phyloP scores from a whole-genome alignment of 2,113 vertebrate genomes.

The Phalacrocorax aristotelis region DNA sequence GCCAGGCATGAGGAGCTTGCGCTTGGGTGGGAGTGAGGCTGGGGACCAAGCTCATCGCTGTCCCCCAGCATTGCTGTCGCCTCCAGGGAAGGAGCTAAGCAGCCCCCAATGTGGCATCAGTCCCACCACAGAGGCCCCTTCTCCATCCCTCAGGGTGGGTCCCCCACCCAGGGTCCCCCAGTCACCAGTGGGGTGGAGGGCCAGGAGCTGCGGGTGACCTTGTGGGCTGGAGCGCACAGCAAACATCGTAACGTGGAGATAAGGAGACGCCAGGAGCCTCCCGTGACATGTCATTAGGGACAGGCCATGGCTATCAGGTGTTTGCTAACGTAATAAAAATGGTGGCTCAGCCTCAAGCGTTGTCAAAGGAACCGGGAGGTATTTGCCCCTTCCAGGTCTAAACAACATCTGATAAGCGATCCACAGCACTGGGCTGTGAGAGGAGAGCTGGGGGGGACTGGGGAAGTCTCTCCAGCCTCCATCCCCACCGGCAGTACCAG shows the following conservation, averaged over 20 bases:
- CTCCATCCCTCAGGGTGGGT: background rate
- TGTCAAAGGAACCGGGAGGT: constrained; percentile 70
- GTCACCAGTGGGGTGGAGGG: constrained; percentile 37
- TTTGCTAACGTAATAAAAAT: constrained; percentile 78
- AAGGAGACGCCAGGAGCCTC: constrained; percentile 85
- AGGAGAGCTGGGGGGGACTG: background rate
- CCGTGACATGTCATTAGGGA: constrained; percentile 83
- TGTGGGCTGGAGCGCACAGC: constrained; percentile 72
- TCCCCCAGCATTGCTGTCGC: background rate
- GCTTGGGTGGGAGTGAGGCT: rapidly evolving
- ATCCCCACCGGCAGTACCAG: rapidly evolving
- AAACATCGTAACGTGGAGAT: constrained; percentile 83
- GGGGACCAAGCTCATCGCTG: background rate
- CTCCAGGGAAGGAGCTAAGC: background rate
- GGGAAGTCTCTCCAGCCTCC: background rate
- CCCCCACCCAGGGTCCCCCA: background rate
- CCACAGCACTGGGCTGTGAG: background rate
- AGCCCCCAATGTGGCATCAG: rapidly evolving
- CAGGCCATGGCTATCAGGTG: constrained; percentile 72
- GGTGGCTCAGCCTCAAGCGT: constrained; percentile 70
- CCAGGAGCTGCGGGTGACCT: constrained; percentile 76
- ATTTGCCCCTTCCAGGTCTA: constrained; percentile 74
- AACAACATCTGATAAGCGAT: constrained; percentile 71
- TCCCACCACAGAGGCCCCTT: background rate
- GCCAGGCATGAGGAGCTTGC: background rate